phyloP scores from a whole-genome alignment of 2,797 vertebrate genomes.

The Diplodus sargus region DNA sequence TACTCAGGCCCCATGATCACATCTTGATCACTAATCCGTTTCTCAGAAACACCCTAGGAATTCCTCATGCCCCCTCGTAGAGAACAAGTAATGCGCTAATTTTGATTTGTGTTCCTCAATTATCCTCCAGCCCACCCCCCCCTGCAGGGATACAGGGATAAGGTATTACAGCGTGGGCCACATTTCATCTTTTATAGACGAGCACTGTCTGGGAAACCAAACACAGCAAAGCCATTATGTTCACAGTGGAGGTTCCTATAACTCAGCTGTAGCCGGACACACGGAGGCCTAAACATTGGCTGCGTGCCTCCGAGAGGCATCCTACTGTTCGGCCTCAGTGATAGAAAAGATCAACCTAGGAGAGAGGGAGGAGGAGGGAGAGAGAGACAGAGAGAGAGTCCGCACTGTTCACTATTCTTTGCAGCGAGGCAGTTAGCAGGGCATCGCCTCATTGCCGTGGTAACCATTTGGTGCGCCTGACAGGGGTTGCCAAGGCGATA shows the following conservation, averaged over 20 bases:
- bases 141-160: constrained; percentile 47
- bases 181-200: constrained; percentile 70
- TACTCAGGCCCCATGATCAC: constrained; percentile 8
- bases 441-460: constrained; percentile 84
- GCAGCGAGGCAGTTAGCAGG: constrained; percentile 81
- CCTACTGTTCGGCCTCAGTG: constrained; percentile 69
- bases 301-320: constrained; percentile 52
- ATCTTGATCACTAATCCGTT: constrained; percentile 46
- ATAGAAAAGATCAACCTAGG: constrained; percentile 61
- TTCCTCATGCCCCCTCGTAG: constrained; percentile 49
- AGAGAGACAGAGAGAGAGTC: constrained; percentile 36
- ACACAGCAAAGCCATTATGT: constrained; percentile 69
- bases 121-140: constrained; percentile 38
- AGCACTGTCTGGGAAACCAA: constrained; percentile 72
- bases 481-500: constrained; percentile 82
- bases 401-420: constrained; percentile 73
- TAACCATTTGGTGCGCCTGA: constrained; percentile 84
- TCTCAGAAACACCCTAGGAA: constrained; percentile 33
- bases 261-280: constrained; percentile 68
- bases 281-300: constrained; percentile 69
- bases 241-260: constrained; percentile 74
- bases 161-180: constrained; percentile 54
- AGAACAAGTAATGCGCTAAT: constrained; percentile 66
- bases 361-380: constrained; percentile 46
- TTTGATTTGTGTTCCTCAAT: constrained; percentile 75